phyloP scores from a whole-genome alignment of 2,888 invertebrate species.

The Thyatira batis region DNA sequence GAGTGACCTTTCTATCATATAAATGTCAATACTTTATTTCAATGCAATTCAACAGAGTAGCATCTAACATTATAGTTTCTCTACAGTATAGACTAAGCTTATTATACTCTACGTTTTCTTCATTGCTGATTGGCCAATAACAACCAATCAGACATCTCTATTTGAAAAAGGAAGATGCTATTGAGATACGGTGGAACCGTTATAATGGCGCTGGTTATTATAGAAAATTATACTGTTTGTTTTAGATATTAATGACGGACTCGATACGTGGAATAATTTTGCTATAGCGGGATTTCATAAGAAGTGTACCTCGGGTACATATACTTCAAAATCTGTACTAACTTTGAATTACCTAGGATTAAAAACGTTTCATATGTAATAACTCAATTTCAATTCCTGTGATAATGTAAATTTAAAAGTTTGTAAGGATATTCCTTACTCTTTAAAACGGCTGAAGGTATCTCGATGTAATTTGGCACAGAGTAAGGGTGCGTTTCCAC shows the following conservation, averaged over 20 bases:
- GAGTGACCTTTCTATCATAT: too few relatives aligned
- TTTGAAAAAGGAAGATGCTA: constrained; percentile 50
- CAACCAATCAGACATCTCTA: constrained; percentile 37
- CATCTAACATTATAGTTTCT: not conserved
- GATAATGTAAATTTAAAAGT: too few relatives aligned
- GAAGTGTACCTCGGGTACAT: not conserved
- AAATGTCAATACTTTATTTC: too few relatives aligned
- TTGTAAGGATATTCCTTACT: too few relatives aligned
- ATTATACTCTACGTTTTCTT: not conserved
- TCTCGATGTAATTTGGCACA: too few relatives aligned
- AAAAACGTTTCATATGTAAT: too few relatives aligned
- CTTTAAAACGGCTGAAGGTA: too few relatives aligned
- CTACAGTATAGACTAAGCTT: not conserved
- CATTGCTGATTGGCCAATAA: constrained; percentile 15
- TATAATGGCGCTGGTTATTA: constrained; percentile 27
- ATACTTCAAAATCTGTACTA: too few relatives aligned
- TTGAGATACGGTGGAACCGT: constrained; percentile 47
- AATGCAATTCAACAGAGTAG: not conserved
- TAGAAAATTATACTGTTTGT: constrained; percentile 20
- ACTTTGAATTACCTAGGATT: too few relatives aligned
- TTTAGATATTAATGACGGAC: not conserved
- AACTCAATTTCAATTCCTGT: too few relatives aligned
- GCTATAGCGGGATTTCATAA: not conserved
- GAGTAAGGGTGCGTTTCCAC: too few relatives aligned
- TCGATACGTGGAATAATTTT: not conserved